phyloP scores from a whole-genome alignment of 2,797 vertebrate genomes.

The Vireo griseus region DNA sequence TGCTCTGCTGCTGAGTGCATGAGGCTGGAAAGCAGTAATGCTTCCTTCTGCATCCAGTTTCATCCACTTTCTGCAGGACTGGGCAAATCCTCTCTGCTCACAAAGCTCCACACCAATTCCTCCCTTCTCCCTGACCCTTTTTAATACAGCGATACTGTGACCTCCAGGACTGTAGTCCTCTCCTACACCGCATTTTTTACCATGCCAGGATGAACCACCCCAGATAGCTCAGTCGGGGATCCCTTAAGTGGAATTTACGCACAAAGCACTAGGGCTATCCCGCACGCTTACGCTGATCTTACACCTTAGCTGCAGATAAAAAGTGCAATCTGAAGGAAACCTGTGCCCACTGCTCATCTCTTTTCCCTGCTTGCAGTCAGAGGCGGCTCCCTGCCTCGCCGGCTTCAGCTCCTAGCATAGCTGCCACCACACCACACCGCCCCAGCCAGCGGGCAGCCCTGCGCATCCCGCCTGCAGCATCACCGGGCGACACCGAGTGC shows the following conservation, averaged over 20 bases:
- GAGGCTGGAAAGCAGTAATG: background rate
- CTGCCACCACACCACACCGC: background rate
- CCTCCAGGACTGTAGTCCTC: background rate
- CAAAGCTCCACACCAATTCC: background rate
- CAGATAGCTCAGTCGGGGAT: background rate
- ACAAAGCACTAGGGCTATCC: background rate
- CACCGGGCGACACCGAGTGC: background rate
- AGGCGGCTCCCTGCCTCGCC: background rate
- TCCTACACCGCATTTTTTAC: background rate
- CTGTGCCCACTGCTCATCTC: background rate
- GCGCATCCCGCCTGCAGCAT: background rate
- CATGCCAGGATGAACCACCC: background rate
- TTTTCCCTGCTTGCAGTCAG: background rate
- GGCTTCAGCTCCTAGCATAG: background rate
- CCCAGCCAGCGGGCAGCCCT: background rate
- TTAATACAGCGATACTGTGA: fast-evolving
- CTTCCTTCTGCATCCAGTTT: background rate
- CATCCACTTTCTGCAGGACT: background rate
- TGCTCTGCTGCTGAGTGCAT: background rate
- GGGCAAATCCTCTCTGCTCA: background rate
- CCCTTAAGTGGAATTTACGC: background rate
- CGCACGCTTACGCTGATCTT: fast-evolving
- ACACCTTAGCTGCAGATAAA: background rate
- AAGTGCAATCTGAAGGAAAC: background rate
- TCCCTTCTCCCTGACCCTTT: background rate